Evolutionary conservation across 2,888 invertebrate species (phyloP).

Genomic region (Agonum fuliginosum): DNA sequence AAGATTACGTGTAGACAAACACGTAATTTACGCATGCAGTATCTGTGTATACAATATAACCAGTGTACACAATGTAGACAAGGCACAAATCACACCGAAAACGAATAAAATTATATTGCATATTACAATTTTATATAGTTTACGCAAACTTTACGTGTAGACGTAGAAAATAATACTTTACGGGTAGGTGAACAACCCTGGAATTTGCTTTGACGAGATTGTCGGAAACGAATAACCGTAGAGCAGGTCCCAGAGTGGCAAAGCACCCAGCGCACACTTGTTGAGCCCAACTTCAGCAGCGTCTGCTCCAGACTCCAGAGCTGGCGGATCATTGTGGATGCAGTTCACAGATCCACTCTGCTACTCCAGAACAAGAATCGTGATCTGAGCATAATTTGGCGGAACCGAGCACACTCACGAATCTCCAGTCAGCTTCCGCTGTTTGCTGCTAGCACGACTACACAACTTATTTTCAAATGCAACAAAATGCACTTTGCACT

Average conservation of each 20-base stretch:
- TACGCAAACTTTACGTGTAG: too few species aligned
- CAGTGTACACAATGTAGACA: too few species aligned
- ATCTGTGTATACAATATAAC: too few species aligned
- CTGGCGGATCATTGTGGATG: conserved; percentile 54
- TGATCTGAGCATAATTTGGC: conserved; percentile 61
- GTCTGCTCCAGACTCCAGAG: neutral
- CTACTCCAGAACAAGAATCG: conserved; percentile 47
- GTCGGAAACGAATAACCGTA: too few species aligned
- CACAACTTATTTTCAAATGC: conserved; percentile 21
- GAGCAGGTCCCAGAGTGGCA: neutral
- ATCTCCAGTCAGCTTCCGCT: conserved; percentile 9
- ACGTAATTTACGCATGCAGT: too few species aligned
- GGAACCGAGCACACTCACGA: conserved; percentile 63
- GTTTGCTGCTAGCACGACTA: neutral
- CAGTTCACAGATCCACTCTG: conserved; percentile 54
- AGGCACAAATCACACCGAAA: too few species aligned
- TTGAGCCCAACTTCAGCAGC: conserved; percentile 17
- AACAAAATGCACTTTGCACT: conserved; percentile 18
- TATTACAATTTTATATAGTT: too few species aligned
- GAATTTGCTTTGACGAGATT: too few species aligned
- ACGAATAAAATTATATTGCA: too few species aligned
- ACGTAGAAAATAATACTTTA: too few species aligned
- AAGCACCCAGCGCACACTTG: conserved; percentile 39
- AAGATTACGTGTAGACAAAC: too few species aligned
- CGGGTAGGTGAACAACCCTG: too few species aligned